These are phyloP conservation scores for Papilio aristodemus DNA, from an alignment of 1,140 invertebrate genomes.

Conservation along the genomic window DNA sequence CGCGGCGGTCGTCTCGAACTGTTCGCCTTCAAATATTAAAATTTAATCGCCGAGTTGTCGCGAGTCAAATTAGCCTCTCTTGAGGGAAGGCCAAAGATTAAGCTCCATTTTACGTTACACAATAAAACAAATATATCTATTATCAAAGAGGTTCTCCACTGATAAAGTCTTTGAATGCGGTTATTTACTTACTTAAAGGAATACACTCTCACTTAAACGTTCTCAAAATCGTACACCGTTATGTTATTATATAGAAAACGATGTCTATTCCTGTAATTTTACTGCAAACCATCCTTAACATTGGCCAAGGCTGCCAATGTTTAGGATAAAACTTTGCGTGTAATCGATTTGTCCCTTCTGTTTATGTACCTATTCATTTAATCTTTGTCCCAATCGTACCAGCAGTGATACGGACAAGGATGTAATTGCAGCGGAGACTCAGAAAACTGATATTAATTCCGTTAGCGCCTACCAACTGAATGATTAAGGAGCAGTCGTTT, in stretches of 20 bases:
- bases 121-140: background rate
- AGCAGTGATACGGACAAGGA: constrained; percentile 67
- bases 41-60: constrained; percentile 78
- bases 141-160: no score
- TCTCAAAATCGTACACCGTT: no score
- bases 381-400: constrained; percentile 51
- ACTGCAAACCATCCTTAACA: no score
- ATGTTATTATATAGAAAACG: no score
- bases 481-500: constrained; percentile 63
- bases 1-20: constrained; percentile 46
- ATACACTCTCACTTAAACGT: no score
- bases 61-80: constrained; percentile 76
- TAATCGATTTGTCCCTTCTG: background rate
- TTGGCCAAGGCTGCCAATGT: no score
- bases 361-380: constrained; percentile 36
- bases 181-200: no score
- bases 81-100: constrained; percentile 66
- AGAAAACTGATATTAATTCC: constrained; percentile 75
- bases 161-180: no score
- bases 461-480: constrained; percentile 58
- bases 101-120: constrained; percentile 28
- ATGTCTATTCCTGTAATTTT: no score
- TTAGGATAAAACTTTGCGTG: background rate
- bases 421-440: constrained; percentile 66
- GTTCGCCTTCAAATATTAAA: constrained; percentile 76